A percentile compares a stretch with the other conserved stretches of the same genome.
These are phyloP conservation scores for Macquaria ambigua DNA, from an alignment of 2,113 vertebrate species.

Conservation along the genomic window DNA sequence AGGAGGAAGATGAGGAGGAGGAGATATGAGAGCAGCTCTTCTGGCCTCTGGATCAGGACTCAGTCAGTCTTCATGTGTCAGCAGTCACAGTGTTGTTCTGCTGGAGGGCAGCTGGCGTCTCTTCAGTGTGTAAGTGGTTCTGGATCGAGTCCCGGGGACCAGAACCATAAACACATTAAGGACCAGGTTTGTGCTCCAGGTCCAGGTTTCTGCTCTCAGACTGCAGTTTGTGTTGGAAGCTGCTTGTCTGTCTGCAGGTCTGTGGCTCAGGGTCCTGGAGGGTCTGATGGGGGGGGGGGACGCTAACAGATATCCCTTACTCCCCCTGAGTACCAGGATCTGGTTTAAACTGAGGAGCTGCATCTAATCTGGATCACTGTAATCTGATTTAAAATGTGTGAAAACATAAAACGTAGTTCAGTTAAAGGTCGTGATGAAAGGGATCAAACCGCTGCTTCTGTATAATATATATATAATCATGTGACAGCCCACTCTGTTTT, in stretches of 20 bases:
- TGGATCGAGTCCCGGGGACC: slow-evolving; percentile 23
- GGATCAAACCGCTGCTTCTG: too few species aligned
- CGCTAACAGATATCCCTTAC: too few species aligned
- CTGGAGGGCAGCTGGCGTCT: slow-evolving; percentile 61
- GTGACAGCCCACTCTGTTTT: too few species aligned
- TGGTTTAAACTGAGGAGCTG: background rate
- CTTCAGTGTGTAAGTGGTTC: slow-evolving; percentile 48
- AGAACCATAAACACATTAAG: slow-evolving; percentile 67
- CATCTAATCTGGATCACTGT: too few species aligned
- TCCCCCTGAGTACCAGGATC: too few species aligned
- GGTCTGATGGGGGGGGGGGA: too few species aligned
- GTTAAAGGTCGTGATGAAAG: too few species aligned
- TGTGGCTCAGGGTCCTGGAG: background rate
- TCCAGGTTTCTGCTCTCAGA: background rate
- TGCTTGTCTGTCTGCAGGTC: background rate
- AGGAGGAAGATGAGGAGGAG: too few species aligned
- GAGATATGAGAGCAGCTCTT: slow-evolving; percentile 25
- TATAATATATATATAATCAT: too few species aligned
- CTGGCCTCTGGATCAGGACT: slow-evolving; percentile 29
- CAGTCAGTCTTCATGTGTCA: background rate
- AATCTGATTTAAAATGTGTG: too few species aligned
- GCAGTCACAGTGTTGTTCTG: slow-evolving; percentile 45
- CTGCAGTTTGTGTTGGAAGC: slow-evolving; percentile 46
- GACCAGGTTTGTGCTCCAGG: background rate
- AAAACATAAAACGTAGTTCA: too few species aligned